Evolutionary conservation across 2,797 vertebrate species (phyloP), one percentile per base, ranked within the genome.

Genomic region (Benthosema pterotum): DNA sequence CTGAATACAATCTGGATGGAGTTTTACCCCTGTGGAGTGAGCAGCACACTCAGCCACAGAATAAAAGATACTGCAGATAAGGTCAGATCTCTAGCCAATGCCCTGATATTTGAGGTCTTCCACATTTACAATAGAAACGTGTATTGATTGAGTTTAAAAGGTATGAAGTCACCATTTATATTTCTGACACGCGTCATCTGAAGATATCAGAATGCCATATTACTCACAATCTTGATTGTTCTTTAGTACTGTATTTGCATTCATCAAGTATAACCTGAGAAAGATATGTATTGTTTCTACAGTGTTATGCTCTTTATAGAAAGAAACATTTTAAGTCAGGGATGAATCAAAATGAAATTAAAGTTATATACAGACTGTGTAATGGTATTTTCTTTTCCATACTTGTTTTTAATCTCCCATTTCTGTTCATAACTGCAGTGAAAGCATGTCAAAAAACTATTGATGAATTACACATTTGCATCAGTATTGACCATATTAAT

Each of bases 401-500:
- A 9, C 2, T 48, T 15, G 3, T 54, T 45, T 45, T 12, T 3
- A 65, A 38, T 65, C 48, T 42, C 13, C 13, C 15, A 32, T 52
- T 19, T n/a, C 4, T 62, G 52, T 57, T 57, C 9, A 57, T 18
- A 57, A 55, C 3, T 16, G 60, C n/a, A 73, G 19, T 74, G 70
- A 42, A 73, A 68, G 14, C 72, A 63, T 60, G 8, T 64, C 11
- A 52, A 1, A 16, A 62, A 67, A n/a, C n/a, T 53, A 49, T 52
- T 14, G n/a, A n/a, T n/a, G n/a, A n/a, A n/a, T n/a, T n/a, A n/a
- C n/a, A n/a, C n/a, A 5, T 55, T 3, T 19, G 19, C 42, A 48
- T 42, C 22, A 48, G 65, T 65, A 77, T 55, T 47, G 67, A 16
- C 42, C 60, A 66, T 5, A 77, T 67, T 49, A 61, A 63, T 68